Evolutionary conservation across 2,888 invertebrate species (phyloP).

Genomic region (Malthinus seriepunctatus): DNA sequence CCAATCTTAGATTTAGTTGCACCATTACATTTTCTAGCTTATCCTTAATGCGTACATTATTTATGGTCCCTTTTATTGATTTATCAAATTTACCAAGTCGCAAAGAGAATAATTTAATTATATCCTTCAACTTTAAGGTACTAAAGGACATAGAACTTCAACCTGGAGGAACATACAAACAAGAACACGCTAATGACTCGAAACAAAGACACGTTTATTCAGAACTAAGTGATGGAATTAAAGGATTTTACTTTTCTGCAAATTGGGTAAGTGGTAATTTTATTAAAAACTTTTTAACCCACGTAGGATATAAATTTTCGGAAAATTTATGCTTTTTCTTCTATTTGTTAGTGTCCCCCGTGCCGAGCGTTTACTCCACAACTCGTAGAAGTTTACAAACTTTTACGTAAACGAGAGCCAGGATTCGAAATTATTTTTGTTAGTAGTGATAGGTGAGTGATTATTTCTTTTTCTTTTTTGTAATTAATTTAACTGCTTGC

Average conservation of each 20-base stretch:
- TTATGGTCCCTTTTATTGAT: not conserved
- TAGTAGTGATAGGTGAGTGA: constrained; percentile 76
- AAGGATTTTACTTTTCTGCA: constrained; percentile 85
- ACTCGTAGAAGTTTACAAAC: constrained; percentile 72
- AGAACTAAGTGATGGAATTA: constrained; percentile 65
- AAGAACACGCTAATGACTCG: constrained; percentile 43
- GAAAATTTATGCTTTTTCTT: not conserved
- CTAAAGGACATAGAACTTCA: constrained; percentile 56
- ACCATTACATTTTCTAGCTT: constrained; percentile 3
- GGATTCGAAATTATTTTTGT: constrained; percentile 82
- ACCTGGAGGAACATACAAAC: constrained; percentile 46
- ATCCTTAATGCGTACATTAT: not conserved
- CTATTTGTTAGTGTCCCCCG: constrained; percentile 75
- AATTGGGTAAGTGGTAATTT: constrained; percentile 72
- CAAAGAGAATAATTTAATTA: not conserved
- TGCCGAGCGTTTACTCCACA: constrained; percentile 83
- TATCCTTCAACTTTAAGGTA: constrained; percentile 42
- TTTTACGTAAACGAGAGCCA: constrained; percentile 69
- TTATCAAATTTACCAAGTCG: not conserved
- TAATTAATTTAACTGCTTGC: no score
- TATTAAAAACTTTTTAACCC: constrained; percentile 4
- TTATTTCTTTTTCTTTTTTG: no score
- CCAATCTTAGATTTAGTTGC: constrained; percentile 1
- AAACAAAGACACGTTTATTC: constrained; percentile 53
- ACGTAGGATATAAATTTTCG: not conserved